These are phyloP conservation scores for Piprites chloris DNA, from an alignment of 2,113 vertebrate genomes.

Conservation along the genomic window DNA sequence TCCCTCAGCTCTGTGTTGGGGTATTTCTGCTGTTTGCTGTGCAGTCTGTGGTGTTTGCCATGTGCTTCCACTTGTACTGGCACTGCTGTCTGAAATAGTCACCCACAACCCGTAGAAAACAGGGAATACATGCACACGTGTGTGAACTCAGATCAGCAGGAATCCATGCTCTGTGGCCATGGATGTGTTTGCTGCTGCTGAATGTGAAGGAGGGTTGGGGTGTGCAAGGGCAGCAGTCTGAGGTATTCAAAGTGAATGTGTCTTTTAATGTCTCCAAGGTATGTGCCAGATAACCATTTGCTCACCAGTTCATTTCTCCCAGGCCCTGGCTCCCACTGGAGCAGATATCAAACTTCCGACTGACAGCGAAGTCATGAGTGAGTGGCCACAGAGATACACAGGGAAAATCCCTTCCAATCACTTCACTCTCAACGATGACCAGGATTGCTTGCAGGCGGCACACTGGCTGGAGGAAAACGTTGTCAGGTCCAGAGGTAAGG, in stretches of 20 bases:
- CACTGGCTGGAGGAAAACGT: slow-evolving; percentile 72
- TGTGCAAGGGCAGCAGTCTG: not conserved
- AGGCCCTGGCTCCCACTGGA: slow-evolving; percentile 72
- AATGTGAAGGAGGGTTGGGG: not conserved
- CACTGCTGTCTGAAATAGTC: not conserved
- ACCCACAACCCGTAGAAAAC: not conserved
- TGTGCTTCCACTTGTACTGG: not conserved
- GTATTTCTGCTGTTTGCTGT: not conserved
- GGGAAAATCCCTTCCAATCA: slow-evolving; percentile 81
- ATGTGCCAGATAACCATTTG: not conserved
- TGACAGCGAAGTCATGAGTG: slow-evolving; percentile 39
- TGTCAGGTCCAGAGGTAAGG: slow-evolving; percentile 73
- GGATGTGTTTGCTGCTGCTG: not conserved
- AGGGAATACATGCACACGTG: accelerated
- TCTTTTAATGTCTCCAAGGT: not conserved
- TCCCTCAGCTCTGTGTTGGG: not conserved
- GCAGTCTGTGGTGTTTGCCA: not conserved
- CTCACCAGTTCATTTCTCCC: not conserved
- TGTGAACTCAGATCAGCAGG: not conserved
- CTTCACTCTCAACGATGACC: slow-evolving; percentile 79
- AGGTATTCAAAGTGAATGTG: not conserved
- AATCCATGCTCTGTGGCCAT: not conserved
- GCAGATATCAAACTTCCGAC: slow-evolving; percentile 56
- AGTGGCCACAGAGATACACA: slow-evolving; percentile 20
- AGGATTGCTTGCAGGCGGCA: slow-evolving; percentile 68